Evolutionary conservation across 2,888 invertebrate species (phyloP).

Genomic region (Allolobophora icterica): DNA sequence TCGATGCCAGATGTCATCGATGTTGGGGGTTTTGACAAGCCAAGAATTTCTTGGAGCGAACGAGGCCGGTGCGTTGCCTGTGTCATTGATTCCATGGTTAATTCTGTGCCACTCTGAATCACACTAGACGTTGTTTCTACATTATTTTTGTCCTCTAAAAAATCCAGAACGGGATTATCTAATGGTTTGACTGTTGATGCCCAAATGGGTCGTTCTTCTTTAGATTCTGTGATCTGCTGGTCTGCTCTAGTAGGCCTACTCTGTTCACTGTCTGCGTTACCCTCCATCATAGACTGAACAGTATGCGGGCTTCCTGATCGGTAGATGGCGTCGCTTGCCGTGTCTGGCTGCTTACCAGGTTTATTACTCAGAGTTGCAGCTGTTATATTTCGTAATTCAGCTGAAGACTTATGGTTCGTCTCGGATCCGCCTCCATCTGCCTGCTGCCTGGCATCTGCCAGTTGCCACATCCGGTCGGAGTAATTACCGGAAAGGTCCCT

Average conservation of each 20-base stretch:
- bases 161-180: not conserved
- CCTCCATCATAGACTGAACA: not conserved
- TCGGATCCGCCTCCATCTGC: not conserved
- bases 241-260: not conserved
- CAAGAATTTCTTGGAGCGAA: not conserved
- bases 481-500: not conserved
- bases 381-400: not conserved
- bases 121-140: not conserved
- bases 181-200: not conserved
- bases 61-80: not conserved
- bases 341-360: not conserved
- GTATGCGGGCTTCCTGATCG: not conserved
- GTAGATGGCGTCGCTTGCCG: not conserved
- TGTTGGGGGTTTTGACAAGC: too few relatives aligned
- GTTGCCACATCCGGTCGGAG: constrained; percentile 9
- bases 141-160: not conserved
- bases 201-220: not conserved
- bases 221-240: not conserved
- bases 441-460: not conserved
- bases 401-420: not conserved
- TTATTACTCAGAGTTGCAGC: not conserved
- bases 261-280: not conserved
- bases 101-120: not conserved
- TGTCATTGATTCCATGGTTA: not conserved
- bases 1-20: not conserved